Evolutionary conservation across 2,113 vertebrate species (phyloP), one percentile per base, ranked within the genome.

Genomic region (Platycercus adscitus): DNA sequence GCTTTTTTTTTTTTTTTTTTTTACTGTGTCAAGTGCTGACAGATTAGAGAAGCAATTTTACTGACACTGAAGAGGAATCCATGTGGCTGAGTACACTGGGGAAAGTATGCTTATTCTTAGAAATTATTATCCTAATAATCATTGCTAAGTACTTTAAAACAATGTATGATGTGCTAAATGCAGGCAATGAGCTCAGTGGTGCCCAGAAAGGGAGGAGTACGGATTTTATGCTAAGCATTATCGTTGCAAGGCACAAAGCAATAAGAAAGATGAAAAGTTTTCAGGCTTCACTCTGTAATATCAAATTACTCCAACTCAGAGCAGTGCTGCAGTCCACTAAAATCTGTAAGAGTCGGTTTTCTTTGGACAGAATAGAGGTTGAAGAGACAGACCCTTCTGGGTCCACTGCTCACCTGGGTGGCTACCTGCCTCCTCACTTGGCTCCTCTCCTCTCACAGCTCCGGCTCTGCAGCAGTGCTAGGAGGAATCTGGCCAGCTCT

Each of bases 391-490:
- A 81, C 46, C 9, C 28, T 56, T 44, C 21, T 82, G 58, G 11
- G 53, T 11, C 14, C 0, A 0, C 63, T 41, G 33, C 25, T 88
- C 11, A 37, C 35, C 37, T 41, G 24, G 12, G 29, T 31, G 66
- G 31, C 13, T 44, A 47, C 61, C 24, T 70, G 65, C 37, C 31
- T 84, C 12, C 50, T 89, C 0, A 0, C 21, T 37, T 1, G 7
- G 37, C 31, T 87, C 28, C 49, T 63, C 35, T 17, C 13, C 43
- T 50, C 70, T 76, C 75, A 14, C 23, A 11, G 46, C 58, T 49
- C 58, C 0, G 2, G 21, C 23, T 85, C 28, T 37, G 75, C 0
- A 0, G 11, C 61, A 26, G 24, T 2, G 3, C 21, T 0, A 0
- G 14, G 5, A 18, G 69, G 64, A 78, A 14, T 21, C 71, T 26